Evolutionary conservation across 1,140 invertebrate species (phyloP).

Genomic region (Drosophila lowei): DNA sequence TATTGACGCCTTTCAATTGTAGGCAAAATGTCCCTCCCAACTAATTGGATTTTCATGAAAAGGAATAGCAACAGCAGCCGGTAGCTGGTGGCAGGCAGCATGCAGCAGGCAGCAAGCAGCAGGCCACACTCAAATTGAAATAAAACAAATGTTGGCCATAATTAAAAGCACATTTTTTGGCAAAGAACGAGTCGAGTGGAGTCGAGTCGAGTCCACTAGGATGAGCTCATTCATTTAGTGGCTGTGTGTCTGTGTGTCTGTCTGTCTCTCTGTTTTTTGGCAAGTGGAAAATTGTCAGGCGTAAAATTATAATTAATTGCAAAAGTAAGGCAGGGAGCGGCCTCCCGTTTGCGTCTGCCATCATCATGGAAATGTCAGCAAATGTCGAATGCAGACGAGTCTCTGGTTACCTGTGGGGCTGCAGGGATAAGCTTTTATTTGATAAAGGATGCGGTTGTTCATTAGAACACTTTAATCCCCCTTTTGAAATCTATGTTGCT

Average conservation of each 20-base stretch:
- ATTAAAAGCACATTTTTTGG: constrained; percentile 11
- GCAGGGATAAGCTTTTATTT: too few species aligned
- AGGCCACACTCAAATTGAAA: background rate
- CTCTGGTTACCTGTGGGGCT: too few species aligned
- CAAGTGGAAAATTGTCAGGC: constrained; percentile 66
- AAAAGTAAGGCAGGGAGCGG: constrained; percentile 20
- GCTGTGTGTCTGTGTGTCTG: background rate
- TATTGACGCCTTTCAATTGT: constrained; percentile 20
- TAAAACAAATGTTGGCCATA: constrained; percentile 1
- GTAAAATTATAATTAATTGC: constrained; percentile 79
- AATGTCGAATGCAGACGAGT: too few species aligned
- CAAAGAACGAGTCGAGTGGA: background rate
- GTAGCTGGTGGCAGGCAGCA: too few species aligned
- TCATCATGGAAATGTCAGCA: too few species aligned
- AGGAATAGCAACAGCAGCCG: background rate
- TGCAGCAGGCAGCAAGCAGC: too few species aligned
- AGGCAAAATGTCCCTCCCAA: constrained; percentile 13
- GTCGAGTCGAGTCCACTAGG: constrained; percentile 4
- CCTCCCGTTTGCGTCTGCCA: too few species aligned
- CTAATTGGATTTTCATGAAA: constrained; percentile 31
- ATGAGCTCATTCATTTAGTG: constrained; percentile 10
- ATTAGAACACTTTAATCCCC: too few species aligned
- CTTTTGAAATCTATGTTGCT: too few species aligned
- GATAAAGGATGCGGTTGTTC: too few species aligned
- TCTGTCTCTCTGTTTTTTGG: constrained; percentile 29